Conservation (phyloP, 1,140 invertebrate species). For the Drosophila funebris region DNA sequence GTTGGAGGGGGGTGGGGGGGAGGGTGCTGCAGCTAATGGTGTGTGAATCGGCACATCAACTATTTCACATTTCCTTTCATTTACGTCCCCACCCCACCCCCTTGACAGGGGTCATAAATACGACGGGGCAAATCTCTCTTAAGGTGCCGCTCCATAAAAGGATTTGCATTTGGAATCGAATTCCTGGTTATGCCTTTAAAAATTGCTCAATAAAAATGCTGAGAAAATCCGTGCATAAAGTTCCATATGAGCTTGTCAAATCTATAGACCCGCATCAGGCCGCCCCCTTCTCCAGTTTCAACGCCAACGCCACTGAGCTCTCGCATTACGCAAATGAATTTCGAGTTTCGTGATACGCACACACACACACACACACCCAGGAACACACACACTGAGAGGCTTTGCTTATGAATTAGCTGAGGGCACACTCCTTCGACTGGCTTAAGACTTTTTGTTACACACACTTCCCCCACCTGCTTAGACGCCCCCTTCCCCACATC, state of each 20-base stretch:
- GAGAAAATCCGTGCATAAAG: constrained; percentile 63
- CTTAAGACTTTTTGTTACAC: constrained; percentile 58
- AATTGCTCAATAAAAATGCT: constrained; percentile 50
- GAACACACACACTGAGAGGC: background rate
- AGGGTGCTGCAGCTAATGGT: constrained; percentile 26
- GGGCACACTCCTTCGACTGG: constrained; percentile 62
- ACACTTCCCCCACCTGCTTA: background rate
- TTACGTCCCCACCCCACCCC: too few species aligned
- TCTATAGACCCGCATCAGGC: constrained; percentile 25
- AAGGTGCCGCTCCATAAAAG: constrained; percentile 28
- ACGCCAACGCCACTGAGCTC: constrained; percentile 19
- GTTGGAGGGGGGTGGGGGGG: too few species aligned
- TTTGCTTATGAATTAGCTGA: constrained; percentile 67
- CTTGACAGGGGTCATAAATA: constrained; percentile 29
- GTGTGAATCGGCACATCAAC: constrained; percentile 61
- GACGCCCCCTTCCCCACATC: background rate
- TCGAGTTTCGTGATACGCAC: constrained; percentile 23
- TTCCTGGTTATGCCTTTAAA: constrained; percentile 47
- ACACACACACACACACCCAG: background rate
- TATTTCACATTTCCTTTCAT: constrained; percentile 69
- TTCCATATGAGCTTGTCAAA: constrained; percentile 54
- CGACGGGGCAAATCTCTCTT: background rate
- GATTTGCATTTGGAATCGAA: constrained; percentile 53
- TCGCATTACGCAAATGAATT: constrained; percentile 77
- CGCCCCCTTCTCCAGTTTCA: background rate